These are phyloP conservation scores for Mormyrus proboscirostris DNA, from an alignment of 2,797 vertebrate genomes.

Conservation along the genomic window DNA sequence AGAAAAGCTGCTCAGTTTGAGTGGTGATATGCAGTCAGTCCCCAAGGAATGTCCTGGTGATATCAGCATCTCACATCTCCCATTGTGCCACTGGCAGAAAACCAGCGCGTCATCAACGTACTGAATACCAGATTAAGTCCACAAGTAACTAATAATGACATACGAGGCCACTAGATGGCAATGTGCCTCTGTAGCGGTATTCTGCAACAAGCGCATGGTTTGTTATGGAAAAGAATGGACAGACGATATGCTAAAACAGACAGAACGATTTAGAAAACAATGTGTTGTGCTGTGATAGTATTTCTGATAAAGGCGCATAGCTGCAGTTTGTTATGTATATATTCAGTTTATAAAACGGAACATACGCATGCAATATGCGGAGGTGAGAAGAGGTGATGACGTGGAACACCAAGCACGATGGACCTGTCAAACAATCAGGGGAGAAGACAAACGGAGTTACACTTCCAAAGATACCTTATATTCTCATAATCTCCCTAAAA, in stretches of 20 bases:
- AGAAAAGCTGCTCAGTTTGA: conserved; percentile 50
- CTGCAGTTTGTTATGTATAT: not conserved
- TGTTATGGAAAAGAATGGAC: not conserved
- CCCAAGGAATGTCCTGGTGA: conserved; percentile 51
- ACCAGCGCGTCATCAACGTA: conserved; percentile 57
- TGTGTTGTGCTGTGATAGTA: not conserved
- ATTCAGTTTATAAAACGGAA: not conserved
- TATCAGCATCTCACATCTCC: conserved; percentile 62
- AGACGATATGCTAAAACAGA: not conserved
- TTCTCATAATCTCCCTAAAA: not conserved
- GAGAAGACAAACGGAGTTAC: not conserved
- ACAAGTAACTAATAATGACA: conserved; percentile 3
- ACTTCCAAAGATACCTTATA: not conserved
- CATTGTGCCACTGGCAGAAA: conserved; percentile 60
- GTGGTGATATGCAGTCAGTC: conserved; percentile 51
- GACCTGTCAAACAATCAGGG: not conserved
- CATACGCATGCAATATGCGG: not conserved
- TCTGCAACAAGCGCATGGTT: not conserved
- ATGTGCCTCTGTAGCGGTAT: not conserved
- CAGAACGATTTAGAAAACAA: not conserved
- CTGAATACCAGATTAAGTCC: conserved; percentile 58
- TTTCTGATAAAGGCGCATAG: not conserved
- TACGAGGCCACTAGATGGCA: not conserved
- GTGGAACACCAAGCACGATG: not conserved
- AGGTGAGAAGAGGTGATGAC: not conserved